phyloP scores from a whole-genome alignment of 2,113 vertebrate species.

The Bagarius yarrelli region DNA sequence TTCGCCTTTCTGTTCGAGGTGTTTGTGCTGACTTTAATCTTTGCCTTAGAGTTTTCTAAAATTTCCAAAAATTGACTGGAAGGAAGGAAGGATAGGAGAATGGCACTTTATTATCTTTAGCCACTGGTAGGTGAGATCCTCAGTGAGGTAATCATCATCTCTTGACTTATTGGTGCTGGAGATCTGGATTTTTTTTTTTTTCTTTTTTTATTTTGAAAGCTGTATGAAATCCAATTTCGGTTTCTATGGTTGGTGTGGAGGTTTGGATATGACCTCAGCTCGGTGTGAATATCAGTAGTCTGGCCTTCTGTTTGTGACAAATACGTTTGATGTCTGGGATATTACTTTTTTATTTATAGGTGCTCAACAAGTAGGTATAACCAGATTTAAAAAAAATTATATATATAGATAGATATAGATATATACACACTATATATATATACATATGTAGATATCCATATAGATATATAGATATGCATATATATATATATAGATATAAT shows the following conservation, averaged over 20 bases:
- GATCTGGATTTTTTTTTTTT: too few relatives aligned
- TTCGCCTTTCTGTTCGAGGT: too few relatives aligned
- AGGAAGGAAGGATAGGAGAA: background rate
- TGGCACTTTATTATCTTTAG: conserved; percentile 10
- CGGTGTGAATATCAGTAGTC: background rate
- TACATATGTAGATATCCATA: too few relatives aligned
- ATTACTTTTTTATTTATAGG: background rate
- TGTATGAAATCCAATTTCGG: background rate
- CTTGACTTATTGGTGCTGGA: background rate
- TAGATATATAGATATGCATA: too few relatives aligned
- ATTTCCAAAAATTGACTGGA: background rate
- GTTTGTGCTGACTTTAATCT: too few relatives aligned
- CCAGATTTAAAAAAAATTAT: background rate
- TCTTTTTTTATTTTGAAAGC: background rate
- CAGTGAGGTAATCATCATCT: background rate
- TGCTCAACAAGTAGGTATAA: background rate
- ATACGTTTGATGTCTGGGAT: background rate
- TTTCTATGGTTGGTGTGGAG: background rate
- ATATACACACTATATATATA: too few relatives aligned
- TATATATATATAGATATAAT: too few relatives aligned
- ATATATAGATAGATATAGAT: too few relatives aligned
- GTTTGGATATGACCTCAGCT: background rate
- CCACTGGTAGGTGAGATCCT: background rate
- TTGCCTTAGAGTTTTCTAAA: too few relatives aligned
- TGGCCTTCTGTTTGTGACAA: background rate